Base-by-base conservation (phyloP, 2,888 invertebrate genomes). In the Stenodema calcarata region DNA sequence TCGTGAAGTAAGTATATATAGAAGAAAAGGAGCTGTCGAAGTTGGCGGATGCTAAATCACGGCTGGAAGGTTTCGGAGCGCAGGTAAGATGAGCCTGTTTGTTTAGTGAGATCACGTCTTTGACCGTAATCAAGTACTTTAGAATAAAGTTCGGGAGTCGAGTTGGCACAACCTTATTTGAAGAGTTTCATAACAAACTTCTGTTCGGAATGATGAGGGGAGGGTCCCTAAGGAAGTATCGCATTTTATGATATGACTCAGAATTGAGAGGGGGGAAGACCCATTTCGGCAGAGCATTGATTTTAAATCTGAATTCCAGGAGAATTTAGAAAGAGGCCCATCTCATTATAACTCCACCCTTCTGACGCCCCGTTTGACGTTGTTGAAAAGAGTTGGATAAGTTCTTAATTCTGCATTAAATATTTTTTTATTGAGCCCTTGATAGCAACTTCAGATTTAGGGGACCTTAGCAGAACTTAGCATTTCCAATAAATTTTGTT, bases 51-150 rank as follows among this genome's bases (percentile, higher is more conserved):
- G 27, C 44, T 84, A 84, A 84, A 84, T 84, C 84, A 73, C 84
- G 73, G 44, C 28, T 44, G 28, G 75, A 75, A 27, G 44, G 73
- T 35, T 70, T 18, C 44, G 27, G 30, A n/a, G 84, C 44, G 23
- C 44, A 47, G 73, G 50, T 75, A 84, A 73, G 75, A 84, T 75
- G 73, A 84, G 44, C 84, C 41, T 73, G 70, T 75, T 84, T 84
- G 84, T 75, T 73, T 42, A 84, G 84, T 84, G 73, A 73, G 44
- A 75, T 73, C 84, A 84, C 84, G 84, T 84, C 84, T 84, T 47
- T 75, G 70, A 73, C 73, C 84, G 84, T 84, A 84, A 84, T 84
- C 84, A 84, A 84, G 70, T 84, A 73, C 84, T 84, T 84, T 70
- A 35, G 84, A 84, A 84, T 84, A 84, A 84, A 84, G 84, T 84